A percentile compares a stretch with the other conserved stretches of the same genome.
These are phyloP conservation scores for Drosophila sproati DNA, from an alignment of 1,140 invertebrate genomes.

Conservation along the genomic window DNA sequence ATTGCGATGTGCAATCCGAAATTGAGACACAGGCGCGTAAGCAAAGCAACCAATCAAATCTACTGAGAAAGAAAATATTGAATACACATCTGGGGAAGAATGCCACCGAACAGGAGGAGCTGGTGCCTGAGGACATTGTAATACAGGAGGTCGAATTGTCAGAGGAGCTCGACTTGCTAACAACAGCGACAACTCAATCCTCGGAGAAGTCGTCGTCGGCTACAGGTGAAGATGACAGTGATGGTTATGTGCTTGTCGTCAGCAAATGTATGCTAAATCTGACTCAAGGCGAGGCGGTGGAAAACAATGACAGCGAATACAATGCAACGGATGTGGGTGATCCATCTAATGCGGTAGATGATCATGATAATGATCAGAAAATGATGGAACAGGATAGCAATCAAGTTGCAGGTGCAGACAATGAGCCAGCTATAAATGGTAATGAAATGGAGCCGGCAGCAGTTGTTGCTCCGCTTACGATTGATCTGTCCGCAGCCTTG, in stretches of 20 bases:
- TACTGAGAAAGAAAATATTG: neutral
- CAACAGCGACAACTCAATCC: neutral
- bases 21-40: conserved; percentile 25
- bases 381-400: neutral
- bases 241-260: conserved; percentile 28
- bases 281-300: neutral
- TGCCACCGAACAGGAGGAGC: neutral
- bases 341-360: neutral
- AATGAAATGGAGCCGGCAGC: neutral
- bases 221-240: neutral
- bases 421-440: neutral
- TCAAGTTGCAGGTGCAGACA: neutral
- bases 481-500: conserved; percentile 42
- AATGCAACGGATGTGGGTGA: conserved; percentile 10
- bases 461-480: neutral
- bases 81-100: neutral
- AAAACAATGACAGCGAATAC: conserved; percentile 20
- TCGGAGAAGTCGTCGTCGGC: neutral
- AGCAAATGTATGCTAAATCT: conserved; percentile 10
- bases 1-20: neutral
- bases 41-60: conserved; percentile 22
- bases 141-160: neutral
- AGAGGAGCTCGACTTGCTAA: too few species aligned
- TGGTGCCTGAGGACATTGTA: neutral
- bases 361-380: conserved; percentile 5